Evolutionary conservation across 2,888 invertebrate genomes (phyloP).

Genomic region (Drosophila melanosoma): DNA sequence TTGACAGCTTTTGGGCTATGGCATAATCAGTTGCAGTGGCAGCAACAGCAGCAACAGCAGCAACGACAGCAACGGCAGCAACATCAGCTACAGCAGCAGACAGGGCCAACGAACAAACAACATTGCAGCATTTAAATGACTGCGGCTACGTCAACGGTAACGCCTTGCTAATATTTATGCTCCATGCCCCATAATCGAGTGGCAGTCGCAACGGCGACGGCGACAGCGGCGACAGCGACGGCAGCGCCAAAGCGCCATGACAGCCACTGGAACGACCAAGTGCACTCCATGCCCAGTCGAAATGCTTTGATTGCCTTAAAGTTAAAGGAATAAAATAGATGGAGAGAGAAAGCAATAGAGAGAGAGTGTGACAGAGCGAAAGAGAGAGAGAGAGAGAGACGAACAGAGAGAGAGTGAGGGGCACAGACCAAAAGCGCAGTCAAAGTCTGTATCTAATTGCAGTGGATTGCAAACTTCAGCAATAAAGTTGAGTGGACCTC

Average conservation of each 20-base stretch:
- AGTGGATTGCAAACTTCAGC: constrained; percentile 53
- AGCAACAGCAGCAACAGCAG: background rate
- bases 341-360: background rate
- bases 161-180: constrained; percentile 78
- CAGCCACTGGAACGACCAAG: constrained; percentile 32
- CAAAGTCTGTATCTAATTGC: constrained; percentile 32
- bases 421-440: constrained; percentile 4
- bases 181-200: constrained; percentile 59
- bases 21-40: constrained; percentile 51
- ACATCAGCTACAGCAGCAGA: background rate
- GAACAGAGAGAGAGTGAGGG: background rate
- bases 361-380: background rate
- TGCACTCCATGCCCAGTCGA: constrained; percentile 55
- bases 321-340: constrained; percentile 23
- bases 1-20: constrained; percentile 51
- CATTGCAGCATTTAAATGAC: constrained; percentile 74
- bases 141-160: constrained; percentile 63
- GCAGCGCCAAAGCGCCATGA: constrained; percentile 4
- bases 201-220: constrained; percentile 25
- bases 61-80: constrained; percentile 1
- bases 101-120: constrained; percentile 17
- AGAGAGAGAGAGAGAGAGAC: background rate
- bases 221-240: constrained; percentile 15
- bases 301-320: constrained; percentile 62
- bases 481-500: constrained; percentile 51